These are phyloP conservation scores for Unio delphinus DNA, from an alignment of 2,888 invertebrate genomes.

Conservation along the genomic window DNA sequence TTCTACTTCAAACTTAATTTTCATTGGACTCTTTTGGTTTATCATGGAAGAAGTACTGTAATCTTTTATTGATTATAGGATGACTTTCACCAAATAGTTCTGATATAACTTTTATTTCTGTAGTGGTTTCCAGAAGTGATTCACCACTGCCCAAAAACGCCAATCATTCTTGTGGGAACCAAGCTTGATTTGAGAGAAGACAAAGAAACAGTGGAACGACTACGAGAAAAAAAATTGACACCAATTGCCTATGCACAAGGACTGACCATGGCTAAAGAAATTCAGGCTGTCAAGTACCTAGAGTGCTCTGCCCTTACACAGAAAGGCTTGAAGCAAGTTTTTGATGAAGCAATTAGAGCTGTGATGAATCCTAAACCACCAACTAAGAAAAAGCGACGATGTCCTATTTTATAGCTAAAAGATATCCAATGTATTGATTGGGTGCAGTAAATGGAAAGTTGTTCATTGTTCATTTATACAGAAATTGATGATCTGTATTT, in stretches of 20 bases:
- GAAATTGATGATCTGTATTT: no score
- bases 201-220: slow-evolving; percentile 95
- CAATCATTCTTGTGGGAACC: slow-evolving; percentile 97
- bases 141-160: slow-evolving; percentile 98
- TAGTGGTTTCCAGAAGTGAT: slow-evolving; percentile 99
- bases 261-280: slow-evolving; percentile 77
- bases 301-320: slow-evolving; percentile 98
- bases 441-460: no score
- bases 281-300: slow-evolving; percentile 90
- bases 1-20: no score
- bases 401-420: slow-evolving; percentile 3
- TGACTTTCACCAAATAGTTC: no score
- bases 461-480: no score
- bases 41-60: no score
- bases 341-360: slow-evolving; percentile 96
- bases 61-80: no score
- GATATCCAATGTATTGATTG: no score
- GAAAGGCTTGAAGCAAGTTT: slow-evolving; percentile 97
- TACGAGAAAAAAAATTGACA: slow-evolving; percentile 93
- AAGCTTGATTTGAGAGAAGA: slow-evolving; percentile 97
- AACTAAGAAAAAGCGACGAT: slow-evolving; percentile 83
- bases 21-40: no score
- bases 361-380: slow-evolving; percentile 96
- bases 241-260: slow-evolving; percentile 96
- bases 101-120: slow-evolving; percentile 46